phyloP scores from a whole-genome alignment of 1,140 invertebrate species.

The Leptestheria dahalacensis region DNA sequence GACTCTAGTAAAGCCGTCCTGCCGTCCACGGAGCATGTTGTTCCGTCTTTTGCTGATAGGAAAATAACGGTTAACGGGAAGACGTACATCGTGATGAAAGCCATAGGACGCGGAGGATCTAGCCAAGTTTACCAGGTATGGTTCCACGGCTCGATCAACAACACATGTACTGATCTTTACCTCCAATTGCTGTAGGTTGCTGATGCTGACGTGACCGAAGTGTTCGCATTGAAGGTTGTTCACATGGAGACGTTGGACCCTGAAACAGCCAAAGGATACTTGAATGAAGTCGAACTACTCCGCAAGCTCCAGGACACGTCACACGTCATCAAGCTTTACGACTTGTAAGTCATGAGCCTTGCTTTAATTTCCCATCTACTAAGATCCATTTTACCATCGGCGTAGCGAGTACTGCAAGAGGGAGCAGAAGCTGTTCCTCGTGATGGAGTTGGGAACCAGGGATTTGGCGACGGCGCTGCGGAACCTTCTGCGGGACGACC shows the following conservation, averaged over 20 bases:
- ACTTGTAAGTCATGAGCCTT: slow-evolving; percentile 59
- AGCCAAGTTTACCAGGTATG: slow-evolving; percentile 39
- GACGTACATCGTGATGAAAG: slow-evolving; percentile 28
- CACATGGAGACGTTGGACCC: slow-evolving; percentile 51
- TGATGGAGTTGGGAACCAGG: slow-evolving; percentile 85
- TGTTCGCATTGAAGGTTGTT: slow-evolving; percentile 46
- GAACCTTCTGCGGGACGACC: slow-evolving; percentile 35
- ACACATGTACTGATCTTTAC: not conserved
- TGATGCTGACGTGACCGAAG: slow-evolving; percentile 25
- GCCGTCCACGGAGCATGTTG: too few relatives aligned
- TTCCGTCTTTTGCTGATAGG: not conserved
- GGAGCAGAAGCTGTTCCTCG: slow-evolving; percentile 46
- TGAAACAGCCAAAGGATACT: slow-evolving; percentile 53
- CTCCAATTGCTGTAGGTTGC: slow-evolving; percentile 30
- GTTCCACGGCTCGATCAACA: slow-evolving; percentile 18
- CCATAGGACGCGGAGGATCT: slow-evolving; percentile 42
- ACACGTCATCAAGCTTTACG: slow-evolving; percentile 64
- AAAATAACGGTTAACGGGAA: slow-evolving; percentile 27
- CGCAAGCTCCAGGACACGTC: slow-evolving; percentile 55
- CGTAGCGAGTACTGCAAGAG: slow-evolving; percentile 34
- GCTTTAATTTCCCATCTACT: slow-evolving; percentile 14
- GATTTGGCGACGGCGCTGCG: slow-evolving; percentile 69
- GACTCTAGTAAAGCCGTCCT: not conserved
- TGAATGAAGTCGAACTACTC: slow-evolving; percentile 82
- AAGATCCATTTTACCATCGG: slow-evolving; percentile 18